A percentile compares a stretch with the other conserved stretches of the same genome.
Evolutionary conservation across 2,888 invertebrate species (phyloP).

Genomic region (Zeuzera pyrina): DNA sequence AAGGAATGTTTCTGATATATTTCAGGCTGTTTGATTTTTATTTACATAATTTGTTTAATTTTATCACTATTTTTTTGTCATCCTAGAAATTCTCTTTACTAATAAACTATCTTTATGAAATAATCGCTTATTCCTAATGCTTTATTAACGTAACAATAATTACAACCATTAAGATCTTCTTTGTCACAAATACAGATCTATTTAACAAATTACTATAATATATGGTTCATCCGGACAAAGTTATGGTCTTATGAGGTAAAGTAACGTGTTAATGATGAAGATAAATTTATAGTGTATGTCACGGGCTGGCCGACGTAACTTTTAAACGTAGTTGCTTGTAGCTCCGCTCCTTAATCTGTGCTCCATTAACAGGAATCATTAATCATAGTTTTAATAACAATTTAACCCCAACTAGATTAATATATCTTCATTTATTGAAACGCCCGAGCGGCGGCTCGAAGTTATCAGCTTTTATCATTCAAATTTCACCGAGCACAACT

Average conservation of each 20-base stretch:
- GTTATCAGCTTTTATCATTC: slow-evolving; percentile 60
- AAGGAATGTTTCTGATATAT: too few species aligned
- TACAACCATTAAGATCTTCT: too few species aligned
- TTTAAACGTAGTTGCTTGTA: slow-evolving; percentile 55
- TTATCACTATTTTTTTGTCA: too few species aligned
- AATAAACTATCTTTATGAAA: too few species aligned
- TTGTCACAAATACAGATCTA: too few species aligned
- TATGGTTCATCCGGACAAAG: slow-evolving; percentile 21
- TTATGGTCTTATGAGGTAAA: slow-evolving; percentile 18
- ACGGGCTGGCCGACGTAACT: slow-evolving; percentile 48
- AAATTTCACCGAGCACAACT: slow-evolving; percentile 43
- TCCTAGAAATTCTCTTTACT: too few species aligned
- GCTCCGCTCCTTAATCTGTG: slow-evolving; percentile 64
- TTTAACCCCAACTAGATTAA: slow-evolving; percentile 71
- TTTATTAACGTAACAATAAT: too few species aligned
- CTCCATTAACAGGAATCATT: slow-evolving; percentile 64
- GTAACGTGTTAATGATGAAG: slow-evolving; percentile 57
- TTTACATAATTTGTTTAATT: too few species aligned
- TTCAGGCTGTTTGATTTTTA: too few species aligned
- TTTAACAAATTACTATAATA: slow-evolving; percentile 31
- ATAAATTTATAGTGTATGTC: slow-evolving; percentile 59
- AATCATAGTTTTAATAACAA: slow-evolving; percentile 73
- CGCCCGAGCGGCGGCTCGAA: slow-evolving; percentile 34
- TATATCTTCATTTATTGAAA: slow-evolving; percentile 68
- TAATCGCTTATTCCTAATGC: too few species aligned